Evolutionary conservation across 2,113 vertebrate species (phyloP), one percentile per base, ranked within the genome.

Genomic region (Brachyhypopomus occidentalis): DNA sequence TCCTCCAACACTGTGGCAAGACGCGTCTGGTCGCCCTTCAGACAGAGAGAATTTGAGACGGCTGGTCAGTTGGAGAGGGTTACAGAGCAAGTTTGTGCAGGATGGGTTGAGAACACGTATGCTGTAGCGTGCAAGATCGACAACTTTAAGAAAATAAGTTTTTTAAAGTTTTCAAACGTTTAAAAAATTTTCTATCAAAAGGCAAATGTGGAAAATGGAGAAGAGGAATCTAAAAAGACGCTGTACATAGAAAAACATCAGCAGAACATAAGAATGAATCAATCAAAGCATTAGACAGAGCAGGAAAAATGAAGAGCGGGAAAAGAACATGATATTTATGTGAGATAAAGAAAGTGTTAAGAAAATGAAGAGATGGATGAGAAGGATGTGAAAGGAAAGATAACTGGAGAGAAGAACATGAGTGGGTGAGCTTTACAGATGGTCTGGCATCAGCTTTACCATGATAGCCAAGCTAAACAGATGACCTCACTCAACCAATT

Each of bases 1-100:
- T 99, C 98, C 94, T 99, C 98, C 63, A 99, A 95, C 93, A 99
- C 95, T 71, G 94, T 96, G 60, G 96, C 91, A 12, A 99, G 94
- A 74, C 96, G 92, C 56, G 92, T 95, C 92, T 99, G 98, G 89
- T 99, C 98, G 6, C 95, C 95, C 97, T 99, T 88, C 1, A 70
- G 30, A 75, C 70, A 79, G 79, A 75, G 5, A 52, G 45, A 52
- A 52, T 52, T 52, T 14, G 45, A 14, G 45, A 14, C 45, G 12
- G 45, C 2, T 52, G 1, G 25, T 56, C 75, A 36, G 56, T 9
- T 0, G 0, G 4, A 69, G 78, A 78, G 1, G 78, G 2, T 22
- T 8, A 64, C 14, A 72, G 58, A 56, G 1, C 9, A 9, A 4
- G 2, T 22, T 14, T 23, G 19, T 27, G 12, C 2, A 12, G 52